Percentiles rank a stretch among this genome's conserved stretches.
Evolutionary conservation across 2,888 invertebrate species (phyloP).

Genomic region (Drosophila setosimentum): DNA sequence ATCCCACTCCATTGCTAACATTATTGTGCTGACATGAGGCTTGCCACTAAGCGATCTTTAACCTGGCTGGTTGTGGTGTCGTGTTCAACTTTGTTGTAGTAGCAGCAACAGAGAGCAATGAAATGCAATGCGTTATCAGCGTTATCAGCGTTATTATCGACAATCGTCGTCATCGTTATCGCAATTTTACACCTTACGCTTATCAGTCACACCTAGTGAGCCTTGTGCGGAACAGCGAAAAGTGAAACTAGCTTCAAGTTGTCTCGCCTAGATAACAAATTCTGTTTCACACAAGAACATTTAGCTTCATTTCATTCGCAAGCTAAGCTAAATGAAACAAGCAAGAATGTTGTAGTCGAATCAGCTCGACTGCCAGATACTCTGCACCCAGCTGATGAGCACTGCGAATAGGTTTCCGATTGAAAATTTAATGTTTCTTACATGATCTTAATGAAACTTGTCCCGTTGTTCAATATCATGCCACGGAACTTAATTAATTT

Average conservation of each 20-base stretch:
- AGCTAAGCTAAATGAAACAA: neutral
- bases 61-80: neutral
- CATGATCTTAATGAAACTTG: neutral
- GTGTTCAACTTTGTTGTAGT: slow-evolving; percentile 22
- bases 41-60: neutral
- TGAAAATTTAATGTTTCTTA: no score
- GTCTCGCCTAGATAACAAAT: neutral
- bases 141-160: neutral
- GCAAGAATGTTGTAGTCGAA: neutral
- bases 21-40: neutral
- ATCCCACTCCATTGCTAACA: no score
- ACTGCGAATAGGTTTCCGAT: no score
- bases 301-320: neutral
- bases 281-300: neutral
- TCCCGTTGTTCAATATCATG: neutral
- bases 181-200: slow-evolving; percentile 47
- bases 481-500: neutral
- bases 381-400: neutral
- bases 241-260: neutral
- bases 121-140: slow-evolving; percentile 29
- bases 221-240: neutral
- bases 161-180: slow-evolving; percentile 31
- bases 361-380: neutral
- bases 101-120: neutral
- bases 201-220: slow-evolving; percentile 40